Evolutionary conservation across 2,888 invertebrate species (phyloP).

Genomic region (Hemaris fuciformis): DNA sequence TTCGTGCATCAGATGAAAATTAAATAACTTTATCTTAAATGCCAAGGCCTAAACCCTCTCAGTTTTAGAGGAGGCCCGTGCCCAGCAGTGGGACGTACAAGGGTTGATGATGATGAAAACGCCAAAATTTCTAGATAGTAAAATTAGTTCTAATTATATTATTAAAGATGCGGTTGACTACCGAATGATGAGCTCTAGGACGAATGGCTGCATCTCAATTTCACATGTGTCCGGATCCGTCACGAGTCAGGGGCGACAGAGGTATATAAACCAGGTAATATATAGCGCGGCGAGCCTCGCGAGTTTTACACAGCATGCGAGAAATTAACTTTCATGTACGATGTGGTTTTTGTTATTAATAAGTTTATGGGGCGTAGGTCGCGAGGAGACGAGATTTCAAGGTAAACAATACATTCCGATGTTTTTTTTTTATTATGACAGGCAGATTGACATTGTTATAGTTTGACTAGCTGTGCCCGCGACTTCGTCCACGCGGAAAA

Average conservation of each 20-base stretch:
- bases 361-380: not conserved
- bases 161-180: not conserved
- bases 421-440: not conserved
- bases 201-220: not conserved
- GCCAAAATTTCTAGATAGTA: too few relatives aligned
- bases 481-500: too few relatives aligned
- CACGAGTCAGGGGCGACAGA: constrained; percentile 22
- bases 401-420: not conserved
- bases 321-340: not conserved
- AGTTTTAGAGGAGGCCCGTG: too few relatives aligned
- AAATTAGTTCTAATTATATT: not conserved
- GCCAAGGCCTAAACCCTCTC: too few relatives aligned
- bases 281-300: constrained; percentile 18
- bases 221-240: constrained; percentile 20
- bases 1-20: too few relatives aligned
- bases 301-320: not conserved
- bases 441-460: too few relatives aligned
- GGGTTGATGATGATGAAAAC: too few relatives aligned
- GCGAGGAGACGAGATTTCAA: not conserved
- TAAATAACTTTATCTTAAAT: too few relatives aligned
- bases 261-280: constrained; percentile 31
- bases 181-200: not conserved
- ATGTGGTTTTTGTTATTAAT: not conserved
- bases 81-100: too few relatives aligned
- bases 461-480: too few relatives aligned